Conservation (phyloP, 2,797 vertebrate genomes). For the Bovichtus variegatus region DNA sequence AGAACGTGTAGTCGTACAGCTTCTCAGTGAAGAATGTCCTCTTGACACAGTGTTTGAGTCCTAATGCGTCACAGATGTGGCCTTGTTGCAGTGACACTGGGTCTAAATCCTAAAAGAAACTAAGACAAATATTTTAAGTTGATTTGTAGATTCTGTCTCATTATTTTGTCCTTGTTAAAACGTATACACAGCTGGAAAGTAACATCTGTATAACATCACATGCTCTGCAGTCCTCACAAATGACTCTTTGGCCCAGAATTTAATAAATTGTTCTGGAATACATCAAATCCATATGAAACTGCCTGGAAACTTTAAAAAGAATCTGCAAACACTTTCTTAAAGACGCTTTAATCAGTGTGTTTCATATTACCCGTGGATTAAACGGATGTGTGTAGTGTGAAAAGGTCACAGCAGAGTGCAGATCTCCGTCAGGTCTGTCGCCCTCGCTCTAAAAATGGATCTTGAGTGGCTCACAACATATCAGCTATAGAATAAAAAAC, state of each 20-base stretch:
- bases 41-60: background rate
- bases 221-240: constrained; percentile 30
- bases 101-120: constrained; percentile 33
- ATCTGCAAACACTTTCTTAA: constrained; percentile 25
- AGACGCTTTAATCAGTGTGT: constrained; percentile 40
- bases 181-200: constrained; percentile 35
- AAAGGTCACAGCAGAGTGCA: too few species aligned
- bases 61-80: constrained; percentile 50
- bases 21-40: background rate
- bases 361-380: background rate
- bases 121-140: constrained; percentile 18
- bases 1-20: background rate
- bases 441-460: too few species aligned
- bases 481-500: too few species aligned
- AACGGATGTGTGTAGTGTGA: constrained; percentile 1
- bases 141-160: constrained; percentile 16
- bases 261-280: constrained; percentile 41
- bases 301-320: background rate
- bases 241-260: constrained; percentile 26
- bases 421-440: too few species aligned
- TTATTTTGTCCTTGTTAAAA: constrained; percentile 25
- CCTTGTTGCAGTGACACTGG: background rate
- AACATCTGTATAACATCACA: constrained; percentile 60
- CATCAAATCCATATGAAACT: constrained; percentile 44
- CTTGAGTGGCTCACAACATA: too few species aligned